Evolutionary conservation across 2,888 invertebrate genomes (phyloP).

Genomic region (Fragum fragum): DNA sequence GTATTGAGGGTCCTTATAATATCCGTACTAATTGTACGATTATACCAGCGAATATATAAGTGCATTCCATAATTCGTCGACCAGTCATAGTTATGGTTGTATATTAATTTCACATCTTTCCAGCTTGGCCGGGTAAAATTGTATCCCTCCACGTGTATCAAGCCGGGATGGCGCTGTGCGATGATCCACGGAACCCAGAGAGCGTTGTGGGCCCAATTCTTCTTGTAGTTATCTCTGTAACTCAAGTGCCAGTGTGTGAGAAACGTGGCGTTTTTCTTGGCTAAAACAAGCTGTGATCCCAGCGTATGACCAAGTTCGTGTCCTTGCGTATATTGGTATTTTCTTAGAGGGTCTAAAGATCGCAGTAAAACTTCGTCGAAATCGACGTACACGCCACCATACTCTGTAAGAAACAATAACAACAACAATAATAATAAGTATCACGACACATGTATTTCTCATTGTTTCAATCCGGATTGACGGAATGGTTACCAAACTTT

Average conservation of each 20-base stretch:
- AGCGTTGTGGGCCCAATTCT: conserved; percentile 49
- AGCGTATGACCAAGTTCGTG: conserved; percentile 45
- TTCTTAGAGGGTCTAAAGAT: conserved; percentile 42
- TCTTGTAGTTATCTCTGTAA: conserved; percentile 49
- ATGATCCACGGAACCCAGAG: conserved; percentile 50
- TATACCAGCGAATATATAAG: conserved; percentile 53
- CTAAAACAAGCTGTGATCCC: conserved; percentile 61
- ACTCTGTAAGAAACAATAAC: conserved; percentile 36
- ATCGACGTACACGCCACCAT: conserved; percentile 64
- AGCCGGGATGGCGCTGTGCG: conserved; percentile 46
- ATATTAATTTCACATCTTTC: conserved; percentile 49
- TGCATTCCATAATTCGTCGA: conserved; percentile 63
- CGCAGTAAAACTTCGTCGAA: conserved; percentile 60
- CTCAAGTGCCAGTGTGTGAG: conserved; percentile 52
- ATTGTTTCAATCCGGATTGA: no score
- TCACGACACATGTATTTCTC: no score
- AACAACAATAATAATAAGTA: no score
- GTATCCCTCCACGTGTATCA: conserved; percentile 63
- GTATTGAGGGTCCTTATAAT: conserved; percentile 61
- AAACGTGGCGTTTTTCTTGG: conserved; percentile 60
- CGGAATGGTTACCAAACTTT: no score
- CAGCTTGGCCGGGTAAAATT: conserved; percentile 63
- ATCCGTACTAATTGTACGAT: conserved; percentile 33
- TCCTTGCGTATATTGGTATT: conserved; percentile 54
- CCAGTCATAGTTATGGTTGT: conserved; percentile 57